Conservation (phyloP, 1,140 invertebrate genomes). For the Chironomus striatipennis region DNA sequence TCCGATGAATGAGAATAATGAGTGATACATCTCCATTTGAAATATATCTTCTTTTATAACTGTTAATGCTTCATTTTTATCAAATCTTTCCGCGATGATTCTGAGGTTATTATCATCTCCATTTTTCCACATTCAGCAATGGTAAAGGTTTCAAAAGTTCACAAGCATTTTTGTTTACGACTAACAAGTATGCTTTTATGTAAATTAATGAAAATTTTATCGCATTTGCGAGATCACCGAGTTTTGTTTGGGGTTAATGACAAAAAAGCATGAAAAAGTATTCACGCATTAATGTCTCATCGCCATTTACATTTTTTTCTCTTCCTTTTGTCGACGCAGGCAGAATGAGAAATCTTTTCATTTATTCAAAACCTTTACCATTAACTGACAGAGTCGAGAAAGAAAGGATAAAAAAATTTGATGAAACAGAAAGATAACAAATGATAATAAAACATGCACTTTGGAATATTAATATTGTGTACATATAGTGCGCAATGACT, state of each 20-base stretch:
- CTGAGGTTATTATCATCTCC: neutral
- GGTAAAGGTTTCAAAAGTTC: neutral
- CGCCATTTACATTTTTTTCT: neutral
- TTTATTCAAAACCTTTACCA: neutral
- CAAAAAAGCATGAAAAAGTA: conserved; percentile 6
- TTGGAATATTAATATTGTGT: neutral
- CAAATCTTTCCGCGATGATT: conserved; percentile 2
- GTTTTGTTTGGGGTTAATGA: neutral
- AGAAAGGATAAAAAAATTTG: neutral
- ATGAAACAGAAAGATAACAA: neutral
- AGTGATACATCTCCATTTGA: neutral
- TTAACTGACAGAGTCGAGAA: neutral
- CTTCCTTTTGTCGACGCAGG: conserved; percentile 11
- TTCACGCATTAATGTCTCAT: conserved; percentile 8
- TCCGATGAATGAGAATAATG: neutral
- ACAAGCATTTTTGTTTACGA: neutral
- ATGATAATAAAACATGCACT: conserved; percentile 13
- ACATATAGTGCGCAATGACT: neutral
- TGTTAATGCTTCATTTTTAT: conserved; percentile 1
- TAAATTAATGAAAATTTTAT: conserved; percentile 15
- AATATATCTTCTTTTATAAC: neutral
- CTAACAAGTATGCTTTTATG: neutral
- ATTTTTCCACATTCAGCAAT: neutral
- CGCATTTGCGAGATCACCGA: neutral
- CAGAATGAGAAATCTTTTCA: neutral